phyloP scores from a whole-genome alignment of 2,888 invertebrate genomes.

The Andricus curvator region DNA sequence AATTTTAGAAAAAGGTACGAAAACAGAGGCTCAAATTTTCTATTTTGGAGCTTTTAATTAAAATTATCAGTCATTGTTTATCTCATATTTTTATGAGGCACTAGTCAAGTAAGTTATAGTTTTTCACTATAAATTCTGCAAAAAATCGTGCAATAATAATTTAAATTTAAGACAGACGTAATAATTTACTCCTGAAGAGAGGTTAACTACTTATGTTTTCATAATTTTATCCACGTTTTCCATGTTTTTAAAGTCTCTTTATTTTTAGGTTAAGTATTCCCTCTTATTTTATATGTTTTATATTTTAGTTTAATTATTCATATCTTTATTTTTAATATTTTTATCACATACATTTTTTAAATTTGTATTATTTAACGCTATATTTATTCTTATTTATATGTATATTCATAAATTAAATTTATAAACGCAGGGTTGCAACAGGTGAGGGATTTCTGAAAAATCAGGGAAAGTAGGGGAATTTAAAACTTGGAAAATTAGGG shows the following conservation, averaged over 20 bases:
- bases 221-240: background rate
- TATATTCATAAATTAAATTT: no score
- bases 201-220: background rate
- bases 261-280: slow-evolving; percentile 5
- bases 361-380: background rate
- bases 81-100: background rate
- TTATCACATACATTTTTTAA: background rate
- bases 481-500: no score
- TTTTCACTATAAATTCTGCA: background rate
- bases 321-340: background rate
- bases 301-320: background rate
- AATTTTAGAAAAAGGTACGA: background rate
- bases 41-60: background rate
- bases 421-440: no score
- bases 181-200: background rate
- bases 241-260: background rate
- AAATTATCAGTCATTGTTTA: background rate
- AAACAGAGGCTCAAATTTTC: background rate
- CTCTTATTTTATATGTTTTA: background rate
- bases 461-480: no score
- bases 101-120: background rate
- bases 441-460: no score
- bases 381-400: background rate
- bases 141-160: background rate
- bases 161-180: background rate